Evolutionary conservation across 1,140 invertebrate genomes (phyloP).

Genomic region (Neuroterus valhalla): DNA sequence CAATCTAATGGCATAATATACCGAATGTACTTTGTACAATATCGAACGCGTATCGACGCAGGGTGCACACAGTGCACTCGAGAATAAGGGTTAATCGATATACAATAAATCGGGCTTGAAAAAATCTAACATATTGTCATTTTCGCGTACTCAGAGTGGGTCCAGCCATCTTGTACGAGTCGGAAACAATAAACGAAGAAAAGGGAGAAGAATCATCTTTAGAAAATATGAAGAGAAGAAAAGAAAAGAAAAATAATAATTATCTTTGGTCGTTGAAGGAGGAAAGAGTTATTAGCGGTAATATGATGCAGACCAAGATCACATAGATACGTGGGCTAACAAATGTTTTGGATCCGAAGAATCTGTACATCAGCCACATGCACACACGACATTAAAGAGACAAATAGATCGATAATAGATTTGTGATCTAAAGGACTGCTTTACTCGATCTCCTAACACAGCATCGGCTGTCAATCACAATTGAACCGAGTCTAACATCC

Average conservation of each 20-base stretch:
- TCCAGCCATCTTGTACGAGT: constrained; percentile 17
- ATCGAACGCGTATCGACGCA: constrained; percentile 30
- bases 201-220: background rate
- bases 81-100: background rate
- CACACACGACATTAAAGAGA: constrained; percentile 17
- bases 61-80: constrained; percentile 22
- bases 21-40: constrained; percentile 52
- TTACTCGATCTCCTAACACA: background rate
- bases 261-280: constrained; percentile 15
- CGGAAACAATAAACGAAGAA: background rate
- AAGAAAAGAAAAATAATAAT: constrained; percentile 5
- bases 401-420: constrained; percentile 17
- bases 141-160: constrained; percentile 3
- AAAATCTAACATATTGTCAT: background rate
- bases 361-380: background rate
- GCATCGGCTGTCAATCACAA: constrained; percentile 16
- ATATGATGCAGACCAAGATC: constrained; percentile 3
- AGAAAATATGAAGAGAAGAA: background rate
- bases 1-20: constrained; percentile 50
- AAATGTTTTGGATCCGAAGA: background rate
- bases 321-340: background rate
- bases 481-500: constrained; percentile 14
- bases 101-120: background rate
- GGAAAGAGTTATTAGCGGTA: background rate
- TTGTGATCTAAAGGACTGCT: constrained; percentile 12